A percentile compares a stretch with the other conserved stretches of the same genome.
These are phyloP conservation scores for Acleris sparsana DNA, from an alignment of 2,888 invertebrate species.

Conservation along the genomic window DNA sequence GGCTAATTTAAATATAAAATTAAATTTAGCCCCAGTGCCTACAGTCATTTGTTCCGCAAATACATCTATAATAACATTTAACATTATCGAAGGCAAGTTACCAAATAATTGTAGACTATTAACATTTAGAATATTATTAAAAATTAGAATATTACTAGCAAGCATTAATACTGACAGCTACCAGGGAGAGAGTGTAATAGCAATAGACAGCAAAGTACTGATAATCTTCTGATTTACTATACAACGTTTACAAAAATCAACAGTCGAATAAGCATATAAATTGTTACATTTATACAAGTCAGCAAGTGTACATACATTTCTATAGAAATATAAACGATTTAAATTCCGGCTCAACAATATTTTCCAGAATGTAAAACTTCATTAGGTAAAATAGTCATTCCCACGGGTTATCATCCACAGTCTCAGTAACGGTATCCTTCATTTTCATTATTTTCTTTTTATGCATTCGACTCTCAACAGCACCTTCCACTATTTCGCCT, in stretches of 20 bases:
- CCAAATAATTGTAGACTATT: too few species aligned
- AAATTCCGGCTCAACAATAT: constrained; percentile 69
- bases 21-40: too few species aligned
- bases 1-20: too few species aligned
- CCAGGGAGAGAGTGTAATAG: too few species aligned
- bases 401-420: constrained; percentile 74
- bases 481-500: constrained; percentile 70
- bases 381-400: constrained; percentile 79
- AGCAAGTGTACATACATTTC: not conserved
- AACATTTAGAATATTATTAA: too few species aligned
- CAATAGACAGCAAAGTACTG: too few species aligned
- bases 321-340: constrained; percentile 67
- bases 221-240: too few species aligned
- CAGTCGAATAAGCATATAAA: not conserved
- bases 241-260: not conserved
- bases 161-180: too few species aligned
- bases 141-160: too few species aligned
- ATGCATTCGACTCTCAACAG: constrained; percentile 61
- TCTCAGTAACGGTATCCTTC: constrained; percentile 64
- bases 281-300: not conserved
- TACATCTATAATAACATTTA: too few species aligned
- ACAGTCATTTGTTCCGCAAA: too few species aligned
- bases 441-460: constrained; percentile 65
- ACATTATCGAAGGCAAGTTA: too few species aligned
- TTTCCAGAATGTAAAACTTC: constrained; percentile 72